Evolutionary conservation across 2,113 vertebrate species (phyloP).

Genomic region (Chaetodon trifascialis): DNA sequence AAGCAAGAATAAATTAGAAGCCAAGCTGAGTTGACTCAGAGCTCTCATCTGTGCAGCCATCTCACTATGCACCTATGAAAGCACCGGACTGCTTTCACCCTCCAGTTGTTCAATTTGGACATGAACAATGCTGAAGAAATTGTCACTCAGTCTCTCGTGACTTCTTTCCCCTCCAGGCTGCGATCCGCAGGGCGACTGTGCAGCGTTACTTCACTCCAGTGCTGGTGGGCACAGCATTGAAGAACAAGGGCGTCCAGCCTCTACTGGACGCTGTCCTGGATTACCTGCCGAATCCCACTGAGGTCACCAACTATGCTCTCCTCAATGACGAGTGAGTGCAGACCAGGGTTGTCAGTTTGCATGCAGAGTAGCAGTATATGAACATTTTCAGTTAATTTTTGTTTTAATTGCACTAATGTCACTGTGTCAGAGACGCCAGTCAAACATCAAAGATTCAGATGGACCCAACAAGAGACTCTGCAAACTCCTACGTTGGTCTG

Average conservation of each 20-base stretch:
- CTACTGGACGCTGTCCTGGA: slow-evolving; percentile 92
- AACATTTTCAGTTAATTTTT: background rate
- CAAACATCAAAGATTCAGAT: slow-evolving; percentile 87
- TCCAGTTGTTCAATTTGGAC: background rate
- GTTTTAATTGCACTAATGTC: background rate
- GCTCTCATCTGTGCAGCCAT: no score
- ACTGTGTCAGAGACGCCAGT: slow-evolving; percentile 80
- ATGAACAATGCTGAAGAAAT: background rate
- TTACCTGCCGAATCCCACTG: slow-evolving; percentile 93
- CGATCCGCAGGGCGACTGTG: slow-evolving; percentile 92
- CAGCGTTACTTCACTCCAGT: slow-evolving; percentile 92
- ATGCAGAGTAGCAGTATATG: background rate
- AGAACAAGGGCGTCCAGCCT: slow-evolving; percentile 97
- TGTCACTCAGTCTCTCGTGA: background rate
- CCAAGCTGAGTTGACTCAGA: no score
- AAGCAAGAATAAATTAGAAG: no score
- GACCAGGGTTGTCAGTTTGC: no score
- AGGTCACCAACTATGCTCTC: slow-evolving; percentile 93
- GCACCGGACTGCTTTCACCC: no score
- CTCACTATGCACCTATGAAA: no score
- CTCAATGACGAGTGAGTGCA: slow-evolving; percentile 89
- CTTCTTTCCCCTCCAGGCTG: slow-evolving; percentile 82
- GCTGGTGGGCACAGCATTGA: slow-evolving; percentile 94
- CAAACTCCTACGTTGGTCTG: slow-evolving; percentile 90
- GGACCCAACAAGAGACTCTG: slow-evolving; percentile 85